A percentile compares a stretch with the other conserved stretches of the same genome.
Conservation (phyloP, 2,888 invertebrate genomes). For the Sarcophaga rosellei region DNA sequence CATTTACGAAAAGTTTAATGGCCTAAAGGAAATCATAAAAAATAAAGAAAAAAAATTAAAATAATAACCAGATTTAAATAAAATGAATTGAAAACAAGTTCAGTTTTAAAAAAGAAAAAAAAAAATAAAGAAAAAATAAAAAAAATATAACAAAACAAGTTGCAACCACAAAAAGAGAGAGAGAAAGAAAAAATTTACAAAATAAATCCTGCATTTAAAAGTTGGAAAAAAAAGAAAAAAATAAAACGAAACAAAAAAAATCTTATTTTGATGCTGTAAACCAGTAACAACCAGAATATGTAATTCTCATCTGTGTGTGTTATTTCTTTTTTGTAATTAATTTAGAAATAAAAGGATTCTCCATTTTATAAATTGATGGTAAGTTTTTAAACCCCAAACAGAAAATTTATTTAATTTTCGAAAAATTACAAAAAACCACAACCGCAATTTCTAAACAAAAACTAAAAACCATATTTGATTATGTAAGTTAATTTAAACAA, state of each 20-base stretch:
- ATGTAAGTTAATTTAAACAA: no score
- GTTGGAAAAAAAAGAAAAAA: not conserved
- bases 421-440: no score
- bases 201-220: not conserved
- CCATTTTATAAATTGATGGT: no score
- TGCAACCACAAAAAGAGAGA: not conserved
- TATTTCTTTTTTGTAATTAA: no score
- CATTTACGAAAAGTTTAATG: conserved; percentile 66
- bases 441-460: no score
- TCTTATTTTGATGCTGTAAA: not conserved
- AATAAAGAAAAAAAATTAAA: conserved; percentile 3
- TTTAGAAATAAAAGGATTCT: no score
- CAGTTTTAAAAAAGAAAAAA: conserved; percentile 6
- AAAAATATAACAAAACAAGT: not conserved
- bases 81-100: not conserved
- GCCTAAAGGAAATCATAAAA: conserved; percentile 62
- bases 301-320: no score
- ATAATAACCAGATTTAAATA: conserved; percentile 60
- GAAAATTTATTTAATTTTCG: no score
- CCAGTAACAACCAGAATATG: no score
- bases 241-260: not conserved
- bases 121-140: conserved; percentile 6
- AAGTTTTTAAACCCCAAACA: no score
- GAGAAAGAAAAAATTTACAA: not conserved
- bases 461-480: no score